Conservation (phyloP, 2,888 invertebrate species). For the Penaeus monodon region DNA sequence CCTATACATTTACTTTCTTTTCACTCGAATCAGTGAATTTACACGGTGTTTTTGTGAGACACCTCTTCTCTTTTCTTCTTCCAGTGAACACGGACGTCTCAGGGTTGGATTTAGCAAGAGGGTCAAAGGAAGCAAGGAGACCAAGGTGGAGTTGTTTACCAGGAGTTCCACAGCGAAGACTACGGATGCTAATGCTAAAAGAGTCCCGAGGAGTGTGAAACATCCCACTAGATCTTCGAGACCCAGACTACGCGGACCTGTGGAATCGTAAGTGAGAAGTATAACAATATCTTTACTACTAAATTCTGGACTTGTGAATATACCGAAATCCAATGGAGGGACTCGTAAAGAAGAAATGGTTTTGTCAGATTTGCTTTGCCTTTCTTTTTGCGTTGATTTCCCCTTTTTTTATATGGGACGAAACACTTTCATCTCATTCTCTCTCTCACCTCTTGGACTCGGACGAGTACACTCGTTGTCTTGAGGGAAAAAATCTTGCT, state of each 20-base stretch:
- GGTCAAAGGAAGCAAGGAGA: too few relatives aligned
- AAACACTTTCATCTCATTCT: not conserved
- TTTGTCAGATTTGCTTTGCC: too few relatives aligned
- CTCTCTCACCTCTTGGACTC: constrained; percentile 1
- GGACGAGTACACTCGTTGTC: constrained; percentile 47
- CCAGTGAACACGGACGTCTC: too few relatives aligned
- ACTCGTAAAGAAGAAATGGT: too few relatives aligned
- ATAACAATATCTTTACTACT: too few relatives aligned
- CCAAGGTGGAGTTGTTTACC: not conserved
- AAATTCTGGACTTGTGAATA: too few relatives aligned
- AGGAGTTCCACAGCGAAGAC: constrained; percentile 31
- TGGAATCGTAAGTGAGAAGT: not conserved
- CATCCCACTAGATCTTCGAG: constrained; percentile 39
- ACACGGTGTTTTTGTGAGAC: too few relatives aligned
- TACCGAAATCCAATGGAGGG: too few relatives aligned
- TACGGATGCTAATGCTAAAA: constrained; percentile 22
- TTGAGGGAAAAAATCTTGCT: constrained; percentile 40
- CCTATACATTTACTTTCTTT: too few relatives aligned
- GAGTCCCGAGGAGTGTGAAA: constrained; percentile 34
- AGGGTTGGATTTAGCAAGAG: too few relatives aligned
- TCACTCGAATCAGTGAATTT: too few relatives aligned
- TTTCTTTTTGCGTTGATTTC: not conserved
- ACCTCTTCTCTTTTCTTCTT: too few relatives aligned
- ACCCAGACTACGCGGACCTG: constrained; percentile 28
- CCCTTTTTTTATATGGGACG: not conserved